Evolutionary conservation across 2,113 vertebrate species (phyloP), one percentile per base, ranked within the genome.

Genomic region (Tetrao urogallus): DNA sequence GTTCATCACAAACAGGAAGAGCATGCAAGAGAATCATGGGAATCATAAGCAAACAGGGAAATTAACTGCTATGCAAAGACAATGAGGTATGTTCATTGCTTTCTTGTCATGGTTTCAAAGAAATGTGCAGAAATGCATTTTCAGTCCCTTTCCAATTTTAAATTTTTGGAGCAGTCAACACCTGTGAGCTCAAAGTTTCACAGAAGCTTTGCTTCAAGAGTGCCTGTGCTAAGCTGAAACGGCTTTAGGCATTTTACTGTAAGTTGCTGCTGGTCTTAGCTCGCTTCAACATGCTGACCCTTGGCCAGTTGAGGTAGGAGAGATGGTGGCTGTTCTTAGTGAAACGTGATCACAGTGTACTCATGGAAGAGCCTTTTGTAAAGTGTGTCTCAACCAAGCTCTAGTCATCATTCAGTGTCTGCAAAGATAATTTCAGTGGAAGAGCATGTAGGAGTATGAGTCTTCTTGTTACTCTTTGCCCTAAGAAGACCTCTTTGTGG

Each of bases 341-440:
- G 0, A 92, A 91, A 67, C 80, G n/a, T 0, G 10, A 72, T 90
- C 86, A 66, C 54, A 65, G 93, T 93, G 93, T 96, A 96, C 92
- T 83, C 85, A 95, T 88, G 87, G 93, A 94, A 93, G 95, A 89
- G 91, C 89, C 94, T 93, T 84, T 66, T 47, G 83, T 70, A 90
- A 92, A 90, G 86, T 86, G 88, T 90, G 75, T 94, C 95, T 92
- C 89, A 94, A 73, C 93, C 86, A 42, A 42, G 88, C 81, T 89
- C 54, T 0, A 1, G 50, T 80, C 13, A 3, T 93, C 9, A 0
- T 80, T 80, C 86, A 75, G 69, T n/a, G 32, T 57, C 56, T 89
- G 75, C 66, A 87, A 77, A 64, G 69, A 69, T 30, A 91, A 84
- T 58, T 90, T 81, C 57, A 72, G 36, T 38, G 66, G 61, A 84